A percentile compares a stretch with the other conserved stretches of the same genome.
These are phyloP conservation scores for Papilio machaon DNA, from an alignment of 1,140 invertebrate species.

Conservation along the genomic window DNA sequence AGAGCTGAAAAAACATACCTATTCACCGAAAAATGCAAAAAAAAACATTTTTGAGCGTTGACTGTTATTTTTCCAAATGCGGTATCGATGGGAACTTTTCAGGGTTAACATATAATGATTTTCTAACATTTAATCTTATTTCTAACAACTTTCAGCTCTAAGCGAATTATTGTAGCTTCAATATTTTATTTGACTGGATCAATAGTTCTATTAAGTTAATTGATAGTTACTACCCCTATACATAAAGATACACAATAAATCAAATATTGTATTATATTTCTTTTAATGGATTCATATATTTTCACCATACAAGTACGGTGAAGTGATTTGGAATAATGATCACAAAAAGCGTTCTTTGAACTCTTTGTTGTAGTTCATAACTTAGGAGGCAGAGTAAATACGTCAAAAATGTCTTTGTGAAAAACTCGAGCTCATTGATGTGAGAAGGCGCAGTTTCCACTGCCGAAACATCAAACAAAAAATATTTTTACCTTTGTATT, in stretches of 20 bases:
- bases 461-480: neutral
- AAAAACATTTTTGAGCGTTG: too few species aligned
- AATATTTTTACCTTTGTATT: neutral
- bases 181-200: too few species aligned
- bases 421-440: slow-evolving; percentile 20
- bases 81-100: too few species aligned
- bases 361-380: slow-evolving; percentile 31
- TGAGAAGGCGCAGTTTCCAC: slow-evolving; percentile 10
- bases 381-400: slow-evolving; percentile 25
- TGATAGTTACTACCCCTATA: too few species aligned
- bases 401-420: slow-evolving; percentile 29
- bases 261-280: neutral
- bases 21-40: too few species aligned
- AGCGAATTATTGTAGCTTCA: too few species aligned
- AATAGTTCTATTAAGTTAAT: too few species aligned
- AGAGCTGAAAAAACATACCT: too few species aligned
- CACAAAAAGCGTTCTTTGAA: slow-evolving; percentile 33
- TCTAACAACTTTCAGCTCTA: too few species aligned
- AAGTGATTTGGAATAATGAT: slow-evolving; percentile 31
- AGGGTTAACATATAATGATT: too few species aligned
- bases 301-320: neutral
- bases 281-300: neutral
- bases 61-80: too few species aligned
- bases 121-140: too few species aligned
- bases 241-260: neutral